Percentiles rank a stretch among this genome's conserved stretches.
Conservation (phyloP, 2,888 invertebrate genomes). For the Drosophila koepferae region DNA sequence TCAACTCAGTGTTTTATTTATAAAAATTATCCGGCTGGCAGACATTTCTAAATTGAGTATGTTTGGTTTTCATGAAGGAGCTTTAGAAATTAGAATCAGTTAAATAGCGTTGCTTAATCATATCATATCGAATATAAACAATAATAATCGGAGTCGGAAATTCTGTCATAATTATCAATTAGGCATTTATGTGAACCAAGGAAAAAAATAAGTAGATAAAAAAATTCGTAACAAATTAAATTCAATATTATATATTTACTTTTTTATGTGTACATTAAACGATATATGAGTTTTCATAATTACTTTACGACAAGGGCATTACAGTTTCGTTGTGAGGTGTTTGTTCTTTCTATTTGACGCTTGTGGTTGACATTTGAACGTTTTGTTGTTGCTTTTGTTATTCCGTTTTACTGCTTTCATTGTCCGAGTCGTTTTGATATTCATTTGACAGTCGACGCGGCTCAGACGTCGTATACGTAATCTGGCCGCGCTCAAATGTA, state of each 20-base stretch:
- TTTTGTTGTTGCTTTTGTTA: slow-evolving; percentile 25
- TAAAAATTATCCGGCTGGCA: not conserved
- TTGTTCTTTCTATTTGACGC: not conserved
- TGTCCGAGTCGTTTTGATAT: slow-evolving; percentile 55
- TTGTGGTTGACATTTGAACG: slow-evolving; percentile 56
- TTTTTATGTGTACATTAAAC: too few relatives aligned
- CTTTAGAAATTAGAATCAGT: not conserved
- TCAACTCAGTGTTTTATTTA: not conserved
- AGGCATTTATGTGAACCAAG: too few relatives aligned
- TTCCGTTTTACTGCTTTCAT: slow-evolving; percentile 20
- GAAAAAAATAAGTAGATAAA: too few relatives aligned
- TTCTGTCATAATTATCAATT: too few relatives aligned
- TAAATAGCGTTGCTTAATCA: not conserved
- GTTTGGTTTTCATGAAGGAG: not conserved
- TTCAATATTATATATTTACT: too few relatives aligned
- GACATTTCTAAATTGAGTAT: not conserved
- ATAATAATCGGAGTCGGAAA: too few relatives aligned
- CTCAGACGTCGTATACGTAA: slow-evolving; percentile 45
- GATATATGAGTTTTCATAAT: not conserved
- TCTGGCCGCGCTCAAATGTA: slow-evolving; percentile 35
- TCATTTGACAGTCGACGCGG: slow-evolving; percentile 45
- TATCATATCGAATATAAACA: not conserved
- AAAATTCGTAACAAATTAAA: too few relatives aligned
- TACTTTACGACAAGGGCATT: not conserved
- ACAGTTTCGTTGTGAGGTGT: not conserved